Percentiles rank a stretch among this genome's conserved stretches.
phyloP scores from a whole-genome alignment of 2,888 invertebrate genomes.

The Troides aeacus region DNA sequence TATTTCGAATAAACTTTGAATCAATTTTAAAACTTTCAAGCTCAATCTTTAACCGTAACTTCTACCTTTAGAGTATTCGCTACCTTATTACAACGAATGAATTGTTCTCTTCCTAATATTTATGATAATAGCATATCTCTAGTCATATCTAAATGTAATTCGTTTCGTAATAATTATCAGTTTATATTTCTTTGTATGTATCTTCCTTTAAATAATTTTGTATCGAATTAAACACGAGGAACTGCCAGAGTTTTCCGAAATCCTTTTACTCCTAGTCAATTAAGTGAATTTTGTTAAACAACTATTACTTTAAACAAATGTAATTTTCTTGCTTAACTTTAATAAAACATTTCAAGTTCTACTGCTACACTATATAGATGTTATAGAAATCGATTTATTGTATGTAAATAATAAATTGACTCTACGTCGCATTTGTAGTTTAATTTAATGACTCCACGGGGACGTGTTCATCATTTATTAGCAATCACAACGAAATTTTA shows the following conservation, averaged over 20 bases:
- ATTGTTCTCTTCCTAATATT: conserved; percentile 55
- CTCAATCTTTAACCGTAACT: conserved; percentile 51
- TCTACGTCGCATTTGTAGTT: conserved; percentile 33
- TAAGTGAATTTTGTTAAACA: conserved; percentile 1
- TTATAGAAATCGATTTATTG: conserved; percentile 61
- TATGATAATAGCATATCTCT: conserved; percentile 70
- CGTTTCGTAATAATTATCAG: conserved; percentile 34
- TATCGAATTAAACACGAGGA: neutral
- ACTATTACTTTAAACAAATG: neutral
- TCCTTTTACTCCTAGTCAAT: conserved; percentile 6
- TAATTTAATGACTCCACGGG: conserved; percentile 35
- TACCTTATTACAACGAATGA: conserved; percentile 60
- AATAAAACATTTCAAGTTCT: conserved; percentile 44
- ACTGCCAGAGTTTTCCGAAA: conserved; percentile 19
- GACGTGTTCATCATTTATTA: neutral
- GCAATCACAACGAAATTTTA: neutral
- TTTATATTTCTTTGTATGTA: neutral
- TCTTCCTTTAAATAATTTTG: neutral
- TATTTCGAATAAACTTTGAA: conserved; percentile 17
- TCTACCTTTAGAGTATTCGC: conserved; percentile 55
- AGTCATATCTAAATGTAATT: conserved; percentile 63
- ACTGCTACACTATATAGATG: conserved; percentile 47
- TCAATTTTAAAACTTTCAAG: conserved; percentile 45
- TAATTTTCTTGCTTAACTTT: conserved; percentile 23
- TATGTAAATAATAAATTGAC: conserved; percentile 57